Conservation (phyloP, 2,797 vertebrate species). For the Manis pentadactyla region DNA sequence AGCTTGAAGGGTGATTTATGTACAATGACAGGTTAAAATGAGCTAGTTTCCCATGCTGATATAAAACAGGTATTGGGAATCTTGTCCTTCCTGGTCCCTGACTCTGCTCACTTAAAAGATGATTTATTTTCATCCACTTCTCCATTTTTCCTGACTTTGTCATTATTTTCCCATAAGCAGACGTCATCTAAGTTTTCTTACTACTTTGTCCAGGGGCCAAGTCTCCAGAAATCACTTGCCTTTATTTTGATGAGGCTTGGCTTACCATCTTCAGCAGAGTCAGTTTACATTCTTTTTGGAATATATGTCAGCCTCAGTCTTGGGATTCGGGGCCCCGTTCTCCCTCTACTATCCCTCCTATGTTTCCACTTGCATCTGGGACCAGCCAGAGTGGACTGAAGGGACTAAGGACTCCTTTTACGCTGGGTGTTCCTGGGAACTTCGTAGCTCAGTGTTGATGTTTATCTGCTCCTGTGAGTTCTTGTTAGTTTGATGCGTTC, state of each 20-base stretch:
- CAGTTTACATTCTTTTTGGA: neutral
- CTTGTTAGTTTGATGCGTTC: constrained; percentile 38
- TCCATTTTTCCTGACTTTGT: constrained; percentile 61
- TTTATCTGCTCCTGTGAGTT: constrained; percentile 20
- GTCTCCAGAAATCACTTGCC: constrained; percentile 24
- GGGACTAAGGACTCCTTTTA: neutral
- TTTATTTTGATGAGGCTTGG: constrained; percentile 29
- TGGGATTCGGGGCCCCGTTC: neutral
- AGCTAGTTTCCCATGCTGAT: too few species aligned
- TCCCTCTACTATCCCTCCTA: neutral
- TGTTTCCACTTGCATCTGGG: neutral
- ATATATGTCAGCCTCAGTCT: neutral
- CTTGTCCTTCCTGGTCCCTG: constrained; percentile 60
- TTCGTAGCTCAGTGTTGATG: constrained; percentile 29
- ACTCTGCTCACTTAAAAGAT: constrained; percentile 70
- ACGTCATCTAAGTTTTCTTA: constrained; percentile 55
- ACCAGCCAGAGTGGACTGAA: neutral
- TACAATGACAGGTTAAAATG: too few species aligned
- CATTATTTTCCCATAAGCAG: constrained; percentile 67
- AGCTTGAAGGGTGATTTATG: too few species aligned
- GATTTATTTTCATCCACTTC: constrained; percentile 65
- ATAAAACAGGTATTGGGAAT: constrained; percentile 8
- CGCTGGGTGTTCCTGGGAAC: neutral
- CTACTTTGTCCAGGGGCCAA: neutral
- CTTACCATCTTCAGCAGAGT: neutral